phyloP scores from a whole-genome alignment of 2,797 vertebrate genomes.

The Helostoma temminkii region DNA sequence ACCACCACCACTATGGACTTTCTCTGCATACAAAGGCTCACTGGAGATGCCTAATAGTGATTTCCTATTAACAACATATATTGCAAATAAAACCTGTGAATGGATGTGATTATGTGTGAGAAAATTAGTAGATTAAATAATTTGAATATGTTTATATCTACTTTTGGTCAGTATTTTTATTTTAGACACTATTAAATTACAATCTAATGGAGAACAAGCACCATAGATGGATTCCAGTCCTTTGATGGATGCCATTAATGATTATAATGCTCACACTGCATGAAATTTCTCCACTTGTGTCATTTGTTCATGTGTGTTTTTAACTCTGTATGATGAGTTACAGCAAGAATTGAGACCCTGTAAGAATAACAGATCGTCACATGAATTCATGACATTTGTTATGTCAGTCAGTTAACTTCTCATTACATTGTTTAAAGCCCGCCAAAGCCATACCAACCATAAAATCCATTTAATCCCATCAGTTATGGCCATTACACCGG shows the following conservation, averaged over 20 bases:
- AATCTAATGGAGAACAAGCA: slow-evolving; percentile 16
- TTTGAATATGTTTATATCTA: slow-evolving; percentile 12
- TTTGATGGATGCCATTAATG: slow-evolving; percentile 8
- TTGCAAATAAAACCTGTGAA: slow-evolving; percentile 24
- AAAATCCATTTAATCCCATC: slow-evolving; percentile 52
- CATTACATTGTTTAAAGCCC: slow-evolving; percentile 43
- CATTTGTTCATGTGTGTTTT: slow-evolving; percentile 26
- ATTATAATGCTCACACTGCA: slow-evolving; percentile 32
- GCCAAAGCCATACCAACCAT: slow-evolving; percentile 51
- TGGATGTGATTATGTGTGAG: slow-evolving; percentile 40
- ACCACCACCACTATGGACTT: slow-evolving; percentile 37
- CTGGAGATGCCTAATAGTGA: slow-evolving; percentile 25
- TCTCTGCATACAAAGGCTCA: slow-evolving; percentile 39
- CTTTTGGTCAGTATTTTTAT: slow-evolving; percentile 35
- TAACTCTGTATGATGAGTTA: slow-evolving; percentile 4
- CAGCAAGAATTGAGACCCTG: slow-evolving; percentile 13
- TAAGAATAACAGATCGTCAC: slow-evolving; percentile 37
- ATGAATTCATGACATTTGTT: slow-evolving; percentile 54
- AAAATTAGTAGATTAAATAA: slow-evolving; percentile 14
- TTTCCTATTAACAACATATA: slow-evolving; percentile 29
- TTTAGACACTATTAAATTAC: slow-evolving; percentile 16
- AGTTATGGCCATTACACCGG: slow-evolving; percentile 63
- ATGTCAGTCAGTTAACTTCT: slow-evolving; percentile 39
- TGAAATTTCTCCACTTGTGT: slow-evolving; percentile 28
- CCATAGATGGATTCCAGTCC: slow-evolving; percentile 10